Percentiles rank a stretch among this genome's conserved stretches.
Evolutionary conservation across 2,888 invertebrate species (phyloP).

Genomic region (Lochmaea capreae): DNA sequence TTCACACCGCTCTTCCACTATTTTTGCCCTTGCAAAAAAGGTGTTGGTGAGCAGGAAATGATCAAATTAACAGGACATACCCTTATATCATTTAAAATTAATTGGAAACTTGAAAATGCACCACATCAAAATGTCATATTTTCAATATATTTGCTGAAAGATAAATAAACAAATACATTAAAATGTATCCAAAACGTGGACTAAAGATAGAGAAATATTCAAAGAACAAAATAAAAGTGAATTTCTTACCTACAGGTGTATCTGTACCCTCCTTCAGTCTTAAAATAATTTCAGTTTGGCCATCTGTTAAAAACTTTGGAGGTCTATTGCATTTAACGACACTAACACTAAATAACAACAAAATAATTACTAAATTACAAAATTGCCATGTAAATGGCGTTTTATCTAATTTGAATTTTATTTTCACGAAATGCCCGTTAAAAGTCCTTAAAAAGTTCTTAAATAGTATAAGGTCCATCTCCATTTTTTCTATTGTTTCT

Average conservation of each 20-base stretch:
- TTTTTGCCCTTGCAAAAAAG: no score
- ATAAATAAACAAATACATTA: no score
- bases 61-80: no score
- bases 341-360: slow-evolving; percentile 48
- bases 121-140: no score
- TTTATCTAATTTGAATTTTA: slow-evolving; percentile 54
- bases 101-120: no score
- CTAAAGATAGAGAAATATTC: no score
- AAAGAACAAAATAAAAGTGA: not conserved
- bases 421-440: slow-evolving; percentile 55
- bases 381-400: slow-evolving; percentile 16
- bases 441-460: slow-evolving; percentile 54
- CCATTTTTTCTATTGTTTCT: slow-evolving; percentile 16
- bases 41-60: no score
- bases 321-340: slow-evolving; percentile 75
- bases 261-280: slow-evolving; percentile 89
- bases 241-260: slow-evolving; percentile 82
- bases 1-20: no score
- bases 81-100: no score
- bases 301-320: slow-evolving; percentile 88
- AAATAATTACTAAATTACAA: slow-evolving; percentile 47
- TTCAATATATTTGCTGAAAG: no score
- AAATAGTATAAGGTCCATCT: slow-evolving; percentile 34
- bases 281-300: slow-evolving; percentile 91
- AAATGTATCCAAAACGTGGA: no score